Evolutionary conservation across 2,113 vertebrate genomes (phyloP).

Genomic region (Erinaceus europaeus): DNA sequence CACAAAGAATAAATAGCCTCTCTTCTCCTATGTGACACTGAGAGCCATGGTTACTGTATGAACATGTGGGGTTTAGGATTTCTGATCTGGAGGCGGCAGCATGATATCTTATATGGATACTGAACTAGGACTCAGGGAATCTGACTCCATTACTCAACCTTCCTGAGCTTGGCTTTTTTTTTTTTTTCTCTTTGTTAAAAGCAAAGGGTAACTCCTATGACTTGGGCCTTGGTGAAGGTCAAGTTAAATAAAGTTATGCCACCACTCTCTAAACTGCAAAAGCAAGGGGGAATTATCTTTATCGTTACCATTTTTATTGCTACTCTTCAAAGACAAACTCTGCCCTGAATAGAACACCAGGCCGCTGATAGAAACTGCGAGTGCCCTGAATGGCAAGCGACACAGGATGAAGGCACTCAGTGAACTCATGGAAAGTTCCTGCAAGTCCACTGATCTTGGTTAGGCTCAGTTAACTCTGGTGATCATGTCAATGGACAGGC

Average conservation of each 20-base stretch:
- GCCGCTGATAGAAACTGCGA: not conserved
- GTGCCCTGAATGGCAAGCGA: not conserved
- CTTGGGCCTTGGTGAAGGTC: not conserved
- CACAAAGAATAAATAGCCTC: not conserved
- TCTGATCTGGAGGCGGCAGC: not conserved
- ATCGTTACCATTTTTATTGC: no score
- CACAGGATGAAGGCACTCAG: not conserved
- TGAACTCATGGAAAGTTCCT: not conserved
- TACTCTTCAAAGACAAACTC: conserved; percentile 22
- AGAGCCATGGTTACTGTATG: not conserved
- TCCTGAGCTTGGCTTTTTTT: not conserved
- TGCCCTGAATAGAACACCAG: not conserved
- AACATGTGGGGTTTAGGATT: not conserved
- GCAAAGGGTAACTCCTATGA: not conserved
- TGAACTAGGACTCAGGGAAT: not conserved
- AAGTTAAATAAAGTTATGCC: conserved; percentile 11
- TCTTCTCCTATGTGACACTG: not conserved
- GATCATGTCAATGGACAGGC: not conserved
- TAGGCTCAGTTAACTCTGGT: not conserved
- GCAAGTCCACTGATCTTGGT: not conserved
- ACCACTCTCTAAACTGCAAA: not conserved
- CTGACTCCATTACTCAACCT: not conserved
- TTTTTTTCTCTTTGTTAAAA: conserved; percentile 27
- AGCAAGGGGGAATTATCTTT: not conserved
- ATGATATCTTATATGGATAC: not conserved